Percentiles rank a stretch among this genome's conserved stretches.
These are phyloP conservation scores for Phyllotreta cruciferae DNA, from an alignment of 2,888 invertebrate genomes.

Conservation along the genomic window DNA sequence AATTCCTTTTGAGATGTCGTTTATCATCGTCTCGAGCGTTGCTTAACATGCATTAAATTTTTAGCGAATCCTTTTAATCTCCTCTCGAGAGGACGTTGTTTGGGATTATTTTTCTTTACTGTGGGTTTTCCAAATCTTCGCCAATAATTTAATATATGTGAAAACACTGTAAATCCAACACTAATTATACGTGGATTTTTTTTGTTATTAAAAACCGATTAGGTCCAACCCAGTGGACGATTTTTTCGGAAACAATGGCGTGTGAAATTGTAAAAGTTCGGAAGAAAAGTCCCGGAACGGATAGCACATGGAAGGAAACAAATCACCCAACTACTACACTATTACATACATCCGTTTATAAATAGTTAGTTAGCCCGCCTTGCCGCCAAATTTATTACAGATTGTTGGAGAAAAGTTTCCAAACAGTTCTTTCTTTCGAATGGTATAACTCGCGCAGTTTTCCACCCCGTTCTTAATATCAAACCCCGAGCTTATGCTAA, in stretches of 20 bases:
- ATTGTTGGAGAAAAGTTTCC: slow-evolving; percentile 23
- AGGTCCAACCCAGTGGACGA: background rate
- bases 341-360: slow-evolving; percentile 35
- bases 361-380: slow-evolving; percentile 34
- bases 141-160: no score
- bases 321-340: slow-evolving; percentile 27
- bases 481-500: no score
- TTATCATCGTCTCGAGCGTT: slow-evolving; percentile 41
- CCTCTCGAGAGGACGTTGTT: no score
- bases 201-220: slow-evolving; percentile 7
- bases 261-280: slow-evolving; percentile 34
- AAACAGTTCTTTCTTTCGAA: slow-evolving; percentile 3
- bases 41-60: slow-evolving; percentile 17
- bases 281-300: slow-evolving; percentile 21
- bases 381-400: slow-evolving; percentile 28
- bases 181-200: no score
- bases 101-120: no score
- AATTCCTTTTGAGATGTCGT: slow-evolving; percentile 49
- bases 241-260: slow-evolving; percentile 28
- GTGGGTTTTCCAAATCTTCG: no score
- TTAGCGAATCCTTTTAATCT: slow-evolving; percentile 4
- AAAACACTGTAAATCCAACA: no score
- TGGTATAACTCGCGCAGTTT: background rate
- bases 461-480: background rate
- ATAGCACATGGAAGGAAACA: slow-evolving; percentile 22